Evolutionary conservation across 2,888 invertebrate genomes (phyloP).

Genomic region (Scaptomyza tumidula): DNA sequence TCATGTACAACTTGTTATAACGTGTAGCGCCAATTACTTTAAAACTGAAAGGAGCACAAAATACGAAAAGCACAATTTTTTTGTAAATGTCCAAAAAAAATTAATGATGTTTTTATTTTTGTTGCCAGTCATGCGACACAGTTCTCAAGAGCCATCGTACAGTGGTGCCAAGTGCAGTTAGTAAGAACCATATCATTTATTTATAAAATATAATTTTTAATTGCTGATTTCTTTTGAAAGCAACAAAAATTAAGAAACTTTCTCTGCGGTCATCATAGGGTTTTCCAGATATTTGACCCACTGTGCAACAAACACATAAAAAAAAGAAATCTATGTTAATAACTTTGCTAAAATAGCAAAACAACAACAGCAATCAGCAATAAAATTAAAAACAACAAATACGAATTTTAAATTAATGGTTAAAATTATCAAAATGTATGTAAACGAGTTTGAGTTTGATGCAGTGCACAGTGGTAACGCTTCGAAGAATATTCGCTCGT

Average conservation of each 20-base stretch:
- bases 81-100: slow-evolving; percentile 32
- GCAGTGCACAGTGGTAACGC: slow-evolving; percentile 31
- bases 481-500: neutral
- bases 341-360: neutral
- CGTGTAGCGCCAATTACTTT: slow-evolving; percentile 34
- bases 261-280: neutral
- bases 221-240: neutral
- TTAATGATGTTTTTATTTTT: slow-evolving; percentile 12
- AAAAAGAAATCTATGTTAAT: slow-evolving; percentile 17
- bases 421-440: slow-evolving; percentile 14
- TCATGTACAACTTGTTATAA: neutral
- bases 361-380: neutral
- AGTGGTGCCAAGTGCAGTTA: slow-evolving; percentile 15
- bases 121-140: slow-evolving; percentile 40
- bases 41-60: slow-evolving; percentile 21
- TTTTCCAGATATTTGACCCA: slow-evolving; percentile 12
- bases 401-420: slow-evolving; percentile 16
- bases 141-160: slow-evolving; percentile 24
- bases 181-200: no score
- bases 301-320: slow-evolving; percentile 4
- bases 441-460: slow-evolving; percentile 23
- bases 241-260: no score
- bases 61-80: neutral
- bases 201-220: neutral
- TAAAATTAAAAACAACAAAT: slow-evolving; percentile 4